Base-by-base conservation (phyloP, 2,113 vertebrate genomes). In the Charina bottae region DNA sequence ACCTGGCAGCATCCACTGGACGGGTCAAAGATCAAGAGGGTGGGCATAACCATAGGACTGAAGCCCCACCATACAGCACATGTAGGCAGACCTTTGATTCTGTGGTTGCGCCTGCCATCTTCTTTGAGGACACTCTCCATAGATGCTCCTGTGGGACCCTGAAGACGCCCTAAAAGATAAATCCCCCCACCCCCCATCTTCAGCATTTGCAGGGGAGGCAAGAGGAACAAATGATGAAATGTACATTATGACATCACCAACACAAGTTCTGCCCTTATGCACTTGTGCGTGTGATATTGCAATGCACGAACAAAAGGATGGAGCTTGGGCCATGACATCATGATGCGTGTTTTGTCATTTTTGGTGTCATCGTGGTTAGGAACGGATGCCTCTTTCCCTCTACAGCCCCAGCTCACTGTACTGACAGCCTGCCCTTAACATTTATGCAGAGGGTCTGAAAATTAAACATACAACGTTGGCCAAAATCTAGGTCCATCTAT, bases 401-500 rank as follows among this genome's bases (percentile, higher is more conserved):
- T 6, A 86, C 3, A 54, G 23, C 7, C 17, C 37, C 59, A 33
- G 56, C 85, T 28, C 17, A 15, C 54, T 55, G 1, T 15, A 21
- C 28, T 59, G 33, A 7, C 19, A 59, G 62, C 1, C 68, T 60
- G 17, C 62, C 49, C 78, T 88, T 88, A 90, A 33, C 24, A 55
- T 56, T n/a, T 37, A 90, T 88, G 68, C 68, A 23, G 9, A 88
- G 23, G 28, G 28, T 42, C 68, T 62, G 83, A 83, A 83, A 90
- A 84, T 90, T 64, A 93, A 88, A 84, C 11, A 72, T 56, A 56
- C 58, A 62, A 93, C 24, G 7, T 78, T 85, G 1, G 4, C 62
- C 84, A 87, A 86, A 93, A 49, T 26, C 26, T 33, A 49, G 83
- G 33, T 37, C 56, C 68, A 93, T 88, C 92, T 58, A 90, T 93